phyloP scores from a whole-genome alignment of 1,140 invertebrate genomes.

The Ips typographus region DNA sequence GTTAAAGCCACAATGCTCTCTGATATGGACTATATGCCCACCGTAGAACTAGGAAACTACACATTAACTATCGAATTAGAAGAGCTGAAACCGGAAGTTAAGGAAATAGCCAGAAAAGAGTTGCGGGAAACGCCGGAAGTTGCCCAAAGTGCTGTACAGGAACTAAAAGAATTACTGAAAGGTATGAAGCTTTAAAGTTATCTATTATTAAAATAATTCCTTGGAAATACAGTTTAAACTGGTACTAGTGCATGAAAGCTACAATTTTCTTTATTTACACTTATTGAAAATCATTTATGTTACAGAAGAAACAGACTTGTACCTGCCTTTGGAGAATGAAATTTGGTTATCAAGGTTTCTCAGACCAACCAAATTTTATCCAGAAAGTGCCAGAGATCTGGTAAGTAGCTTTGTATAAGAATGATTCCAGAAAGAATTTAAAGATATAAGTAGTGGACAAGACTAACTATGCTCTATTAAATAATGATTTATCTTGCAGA shows the following conservation, averaged over 20 bases:
- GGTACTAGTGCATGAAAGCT: background rate
- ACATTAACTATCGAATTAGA: conserved; percentile 69
- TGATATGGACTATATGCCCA: conserved; percentile 64
- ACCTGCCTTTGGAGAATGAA: conserved; percentile 69
- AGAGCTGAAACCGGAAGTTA: conserved; percentile 59
- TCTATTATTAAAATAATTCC: too few relatives aligned
- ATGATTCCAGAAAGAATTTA: background rate
- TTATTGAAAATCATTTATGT: conserved; percentile 5
- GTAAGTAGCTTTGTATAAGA: conserved; percentile 53
- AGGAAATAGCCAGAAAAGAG: conserved; percentile 72
- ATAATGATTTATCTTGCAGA: conserved; percentile 53
- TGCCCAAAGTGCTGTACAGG: conserved; percentile 60
- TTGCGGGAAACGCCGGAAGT: conserved; percentile 71
- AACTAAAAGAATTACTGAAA: conserved; percentile 66
- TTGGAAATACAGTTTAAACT: too few relatives aligned
- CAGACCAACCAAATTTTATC: conserved; percentile 78
- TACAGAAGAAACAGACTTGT: conserved; percentile 69
- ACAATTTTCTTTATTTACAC: too few relatives aligned
- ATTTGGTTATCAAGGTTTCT: conserved; percentile 74
- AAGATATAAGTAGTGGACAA: background rate
- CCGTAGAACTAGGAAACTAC: conserved; percentile 67
- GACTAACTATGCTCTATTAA: background rate
- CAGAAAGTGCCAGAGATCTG: conserved; percentile 71
- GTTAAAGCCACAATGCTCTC: conserved; percentile 69
- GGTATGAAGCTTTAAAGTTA: conserved; percentile 53